A percentile compares a stretch with the other conserved stretches of the same genome.
Evolutionary conservation across 1,140 invertebrate genomes (phyloP).

Genomic region (Drosophila ohnishii): DNA sequence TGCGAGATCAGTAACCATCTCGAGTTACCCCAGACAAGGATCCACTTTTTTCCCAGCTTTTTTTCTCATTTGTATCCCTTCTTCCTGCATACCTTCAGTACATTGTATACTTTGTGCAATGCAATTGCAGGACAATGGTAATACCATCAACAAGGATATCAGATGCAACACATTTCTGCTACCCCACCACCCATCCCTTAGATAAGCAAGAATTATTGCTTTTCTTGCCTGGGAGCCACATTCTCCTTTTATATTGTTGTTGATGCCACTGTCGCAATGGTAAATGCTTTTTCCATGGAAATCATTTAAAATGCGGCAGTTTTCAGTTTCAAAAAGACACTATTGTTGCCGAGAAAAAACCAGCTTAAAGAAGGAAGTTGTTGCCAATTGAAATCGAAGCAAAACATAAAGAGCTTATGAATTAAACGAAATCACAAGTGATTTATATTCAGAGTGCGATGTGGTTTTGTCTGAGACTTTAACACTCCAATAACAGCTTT

Average conservation of each 20-base stretch:
- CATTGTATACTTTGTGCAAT: slow-evolving; percentile 4
- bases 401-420: slow-evolving; percentile 35
- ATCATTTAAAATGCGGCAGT: slow-evolving; percentile 39
- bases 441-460: slow-evolving; percentile 54
- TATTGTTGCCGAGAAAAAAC: slow-evolving; percentile 4
- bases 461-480: slow-evolving; percentile 26
- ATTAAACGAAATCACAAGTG: slow-evolving; percentile 14
- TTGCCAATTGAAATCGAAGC: slow-evolving; percentile 49
- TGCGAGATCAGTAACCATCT: slow-evolving; percentile 63
- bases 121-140: slow-evolving; percentile 29
- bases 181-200: neutral
- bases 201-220: slow-evolving; percentile 47
- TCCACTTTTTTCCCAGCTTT: slow-evolving; percentile 27
- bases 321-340: slow-evolving; percentile 27
- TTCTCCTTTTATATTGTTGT: slow-evolving; percentile 30
- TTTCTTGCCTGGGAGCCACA: neutral
- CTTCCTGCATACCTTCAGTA: slow-evolving; percentile 12
- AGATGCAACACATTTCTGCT: slow-evolving; percentile 10
- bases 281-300: slow-evolving; percentile 35
- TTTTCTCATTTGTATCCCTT: slow-evolving; percentile 4
- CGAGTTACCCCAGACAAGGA: slow-evolving; percentile 65
- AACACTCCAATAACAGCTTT: slow-evolving; percentile 41
- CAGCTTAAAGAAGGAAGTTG: slow-evolving; percentile 54
- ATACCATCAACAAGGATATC: slow-evolving; percentile 34
- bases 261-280: slow-evolving; percentile 21